Base-by-base conservation (phyloP, 2,797 vertebrate species). In the Aulostomus chinensis region DNA sequence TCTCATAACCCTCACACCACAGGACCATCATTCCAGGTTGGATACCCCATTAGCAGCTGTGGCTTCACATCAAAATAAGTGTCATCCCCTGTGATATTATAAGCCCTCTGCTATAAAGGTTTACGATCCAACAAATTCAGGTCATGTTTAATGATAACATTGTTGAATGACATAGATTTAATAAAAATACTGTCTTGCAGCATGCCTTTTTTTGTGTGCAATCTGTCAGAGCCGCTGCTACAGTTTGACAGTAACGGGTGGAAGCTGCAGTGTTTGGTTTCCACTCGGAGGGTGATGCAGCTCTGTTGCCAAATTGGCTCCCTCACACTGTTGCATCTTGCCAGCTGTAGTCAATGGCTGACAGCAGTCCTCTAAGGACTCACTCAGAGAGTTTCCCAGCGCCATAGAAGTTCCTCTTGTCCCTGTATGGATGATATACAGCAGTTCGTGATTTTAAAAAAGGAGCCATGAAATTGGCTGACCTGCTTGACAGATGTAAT, bases 21-120 rank as follows among this genome's bases (percentile, higher is more conserved):
- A 17, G 13, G 42, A 36, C 41, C 48, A 63, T 73, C 66, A 63
- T 42, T 57, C 35, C 36, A 50, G 24, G 28, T 57, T 58, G 34
- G 43, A 55, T 21, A 15, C 34, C 17, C 26, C 20, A 43, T 76
- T 58, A 62, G 37, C 42, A 62, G 21, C 30, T 52, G 43, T 13
- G 24, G 45, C 43, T 64, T 22, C 21, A 24, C 64, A 71, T 76
- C 47, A 58, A 56, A 67, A 43, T n/a, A n/a, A n/a, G 34, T 59
- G 39, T 29, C 54, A 18, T 47, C 51, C 37, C 24, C 12, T 41
- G 21, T 33, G 13, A 68, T 46, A 45, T 66, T 21, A 28, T 50
- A 58, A 58, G 33, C 28, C 12, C 11, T 46, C 20, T 34, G 16
- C 25, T 12, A 34, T 73, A 62, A 76, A 81, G 39, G 36, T 76